Percentiles rank a stretch among this genome's conserved stretches.
Evolutionary conservation across 2,113 vertebrate species (phyloP).

Genomic region (Thymallus thymallus): DNA sequence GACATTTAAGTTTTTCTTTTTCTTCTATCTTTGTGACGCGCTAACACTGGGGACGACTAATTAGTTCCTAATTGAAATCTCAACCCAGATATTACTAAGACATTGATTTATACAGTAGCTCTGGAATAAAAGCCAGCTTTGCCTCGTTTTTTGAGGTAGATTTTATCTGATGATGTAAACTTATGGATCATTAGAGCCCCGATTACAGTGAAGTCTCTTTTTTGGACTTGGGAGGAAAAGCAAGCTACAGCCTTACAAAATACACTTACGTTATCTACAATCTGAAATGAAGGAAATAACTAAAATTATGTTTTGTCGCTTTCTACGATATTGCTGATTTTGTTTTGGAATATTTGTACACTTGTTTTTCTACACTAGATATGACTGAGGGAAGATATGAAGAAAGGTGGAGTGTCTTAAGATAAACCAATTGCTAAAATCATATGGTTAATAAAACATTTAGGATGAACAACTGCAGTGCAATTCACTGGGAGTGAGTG

Average conservation of each 20-base stretch:
- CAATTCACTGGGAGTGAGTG: background rate
- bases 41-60: too few relatives aligned
- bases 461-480: conserved; percentile 2
- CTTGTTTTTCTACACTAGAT: conserved; percentile 66
- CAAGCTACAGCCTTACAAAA: conserved; percentile 8
- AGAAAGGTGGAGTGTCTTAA: background rate
- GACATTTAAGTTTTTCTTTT: too few relatives aligned
- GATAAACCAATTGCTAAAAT: background rate
- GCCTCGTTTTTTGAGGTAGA: background rate
- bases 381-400: conserved; percentile 11
- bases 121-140: too few relatives aligned
- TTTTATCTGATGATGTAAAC: background rate
- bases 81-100: too few relatives aligned
- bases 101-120: too few relatives aligned
- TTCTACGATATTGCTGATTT: conserved; percentile 29
- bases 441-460: too few relatives aligned
- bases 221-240: background rate
- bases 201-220: background rate
- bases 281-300: conserved; percentile 15
- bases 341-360: conserved; percentile 51
- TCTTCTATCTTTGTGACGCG: too few relatives aligned
- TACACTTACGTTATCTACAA: background rate
- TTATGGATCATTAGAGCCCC: background rate
- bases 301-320: background rate
- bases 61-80: too few relatives aligned